phyloP scores from a whole-genome alignment of 2,888 invertebrate species.

The Lypha dubia region DNA sequence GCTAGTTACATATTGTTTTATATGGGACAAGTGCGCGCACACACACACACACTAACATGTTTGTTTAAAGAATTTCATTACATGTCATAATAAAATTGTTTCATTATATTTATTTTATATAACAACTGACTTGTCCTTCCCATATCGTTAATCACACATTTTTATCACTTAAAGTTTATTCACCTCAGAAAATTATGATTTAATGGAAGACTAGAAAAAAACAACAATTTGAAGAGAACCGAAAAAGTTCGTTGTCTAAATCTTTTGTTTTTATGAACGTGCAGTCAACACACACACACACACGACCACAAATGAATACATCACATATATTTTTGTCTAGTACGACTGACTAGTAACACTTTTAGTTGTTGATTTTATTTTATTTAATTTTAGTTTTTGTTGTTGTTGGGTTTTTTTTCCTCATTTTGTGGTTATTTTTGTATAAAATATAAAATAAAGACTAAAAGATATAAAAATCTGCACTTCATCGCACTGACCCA shows the following conservation, averaged over 20 bases:
- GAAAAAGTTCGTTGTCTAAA: conserved; percentile 66
- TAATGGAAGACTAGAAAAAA: conserved; percentile 34
- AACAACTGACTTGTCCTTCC: conserved; percentile 65
- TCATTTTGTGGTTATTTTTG: conserved; percentile 47
- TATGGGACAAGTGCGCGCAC: too few relatives aligned
- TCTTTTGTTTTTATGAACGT: conserved; percentile 63
- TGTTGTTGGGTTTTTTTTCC: conserved; percentile 37
- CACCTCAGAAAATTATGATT: conserved; percentile 54
- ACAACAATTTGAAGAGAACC: conserved; percentile 17
- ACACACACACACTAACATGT: too few relatives aligned
- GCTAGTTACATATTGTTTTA: too few relatives aligned
- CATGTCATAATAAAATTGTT: conserved; percentile 9
- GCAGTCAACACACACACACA: neutral
- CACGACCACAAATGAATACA: conserved; percentile 18
- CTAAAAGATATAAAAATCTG: conserved; percentile 76
- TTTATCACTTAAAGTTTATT: conserved; percentile 64
- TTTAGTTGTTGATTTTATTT: conserved; percentile 58
- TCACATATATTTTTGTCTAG: conserved; percentile 28
- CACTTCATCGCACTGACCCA: conserved; percentile 80
- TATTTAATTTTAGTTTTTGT: conserved; percentile 44
- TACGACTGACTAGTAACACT: conserved; percentile 54
- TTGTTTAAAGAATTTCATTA: conserved; percentile 9
- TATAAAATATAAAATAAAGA: conserved; percentile 33
- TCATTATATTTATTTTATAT: conserved; percentile 43
- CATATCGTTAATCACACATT: conserved; percentile 54